Evolutionary conservation across 2,113 vertebrate genomes (phyloP).

Genomic region (Prinia subflava): DNA sequence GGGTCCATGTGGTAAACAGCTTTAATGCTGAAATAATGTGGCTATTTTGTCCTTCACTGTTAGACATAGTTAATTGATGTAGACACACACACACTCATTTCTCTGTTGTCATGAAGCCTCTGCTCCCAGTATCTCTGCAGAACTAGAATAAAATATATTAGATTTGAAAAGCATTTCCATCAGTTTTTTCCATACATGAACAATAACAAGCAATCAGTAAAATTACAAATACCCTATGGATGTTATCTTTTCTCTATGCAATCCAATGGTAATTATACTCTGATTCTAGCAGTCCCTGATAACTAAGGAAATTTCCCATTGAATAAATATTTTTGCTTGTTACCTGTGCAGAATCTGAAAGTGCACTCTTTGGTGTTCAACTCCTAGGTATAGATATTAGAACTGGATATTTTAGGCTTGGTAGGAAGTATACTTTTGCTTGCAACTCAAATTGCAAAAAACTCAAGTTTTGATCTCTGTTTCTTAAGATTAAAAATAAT

Average conservation of each 20-base stretch:
- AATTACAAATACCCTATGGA: accelerated
- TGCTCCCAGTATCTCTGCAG: neutral
- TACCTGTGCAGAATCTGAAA: neutral
- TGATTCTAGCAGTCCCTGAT: neutral
- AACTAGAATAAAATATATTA: neutral
- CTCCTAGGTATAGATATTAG: neutral
- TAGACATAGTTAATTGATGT: neutral
- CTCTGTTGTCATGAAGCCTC: neutral
- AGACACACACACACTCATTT: neutral
- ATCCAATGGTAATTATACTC: neutral
- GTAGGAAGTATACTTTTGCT: neutral
- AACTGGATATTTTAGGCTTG: neutral
- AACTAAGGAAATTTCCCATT: neutral
- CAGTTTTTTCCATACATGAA: neutral
- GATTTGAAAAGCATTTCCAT: neutral
- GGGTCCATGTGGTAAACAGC: neutral
- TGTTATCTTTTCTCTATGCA: neutral
- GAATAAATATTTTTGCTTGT: neutral
- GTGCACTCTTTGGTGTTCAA: neutral
- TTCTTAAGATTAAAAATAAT: neutral
- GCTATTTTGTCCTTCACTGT: neutral
- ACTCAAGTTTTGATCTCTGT: neutral
- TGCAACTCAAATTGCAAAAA: neutral
- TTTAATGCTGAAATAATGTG: neutral
- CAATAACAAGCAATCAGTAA: neutral